These are phyloP conservation scores for Gymnothorax javanicus DNA, from an alignment of 2,797 vertebrate species.

Conservation along the genomic window DNA sequence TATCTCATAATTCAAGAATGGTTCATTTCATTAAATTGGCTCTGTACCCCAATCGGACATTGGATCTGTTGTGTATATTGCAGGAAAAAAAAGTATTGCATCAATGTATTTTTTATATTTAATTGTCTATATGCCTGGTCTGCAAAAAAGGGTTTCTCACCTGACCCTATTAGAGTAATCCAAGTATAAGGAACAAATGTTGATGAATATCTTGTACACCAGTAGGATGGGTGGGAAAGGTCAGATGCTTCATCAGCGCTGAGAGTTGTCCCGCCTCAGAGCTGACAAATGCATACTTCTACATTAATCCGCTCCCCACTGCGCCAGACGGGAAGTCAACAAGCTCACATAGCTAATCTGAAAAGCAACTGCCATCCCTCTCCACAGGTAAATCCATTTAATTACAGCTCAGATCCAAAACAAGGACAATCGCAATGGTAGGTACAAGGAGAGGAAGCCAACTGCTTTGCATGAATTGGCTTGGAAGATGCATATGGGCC, in stretches of 20 bases:
- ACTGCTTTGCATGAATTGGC: constrained; percentile 45
- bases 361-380: constrained; percentile 40
- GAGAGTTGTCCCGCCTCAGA: constrained; percentile 58
- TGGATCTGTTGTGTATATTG: not conserved
- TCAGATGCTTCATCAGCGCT: constrained; percentile 68
- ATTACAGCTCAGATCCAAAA: constrained; percentile 60
- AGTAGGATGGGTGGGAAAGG: constrained; percentile 58
- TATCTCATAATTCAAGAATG: no score
- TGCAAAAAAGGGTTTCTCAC: not conserved
- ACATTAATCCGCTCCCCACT: constrained; percentile 69
- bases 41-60: not conserved
- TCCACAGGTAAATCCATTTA: constrained; percentile 58
- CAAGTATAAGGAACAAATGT: not conserved
- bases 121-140: not conserved
- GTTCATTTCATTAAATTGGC: no score
- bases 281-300: constrained; percentile 65
- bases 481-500: constrained; percentile 44
- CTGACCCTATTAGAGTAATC: not conserved
- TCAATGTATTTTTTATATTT: not conserved
- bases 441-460: constrained; percentile 35
- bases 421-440: constrained; percentile 48
- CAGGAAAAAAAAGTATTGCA: not conserved
- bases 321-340: constrained; percentile 63
- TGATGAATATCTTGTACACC: constrained; percentile 25
- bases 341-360: constrained; percentile 58